These are phyloP conservation scores for Lepidothrix coronata DNA, from an alignment of 2,113 vertebrate species.

Conservation along the genomic window DNA sequence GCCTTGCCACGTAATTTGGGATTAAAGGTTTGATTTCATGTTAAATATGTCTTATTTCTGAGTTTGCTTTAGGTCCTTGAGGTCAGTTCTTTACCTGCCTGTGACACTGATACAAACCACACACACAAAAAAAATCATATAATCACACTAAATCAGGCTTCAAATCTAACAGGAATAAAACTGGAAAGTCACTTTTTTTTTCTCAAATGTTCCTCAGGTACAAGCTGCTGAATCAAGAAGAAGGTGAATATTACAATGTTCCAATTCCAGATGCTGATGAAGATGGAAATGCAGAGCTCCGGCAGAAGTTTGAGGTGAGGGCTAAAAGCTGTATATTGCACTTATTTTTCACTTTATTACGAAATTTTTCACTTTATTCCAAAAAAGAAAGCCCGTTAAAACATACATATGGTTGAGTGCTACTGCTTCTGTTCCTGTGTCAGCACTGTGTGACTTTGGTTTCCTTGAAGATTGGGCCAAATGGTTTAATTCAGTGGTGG, in stretches of 20 bases:
- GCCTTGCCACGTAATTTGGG: background rate
- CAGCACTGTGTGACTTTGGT: background rate
- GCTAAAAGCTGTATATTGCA: background rate
- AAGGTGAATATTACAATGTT: constrained; percentile 96
- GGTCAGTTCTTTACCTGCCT: background rate
- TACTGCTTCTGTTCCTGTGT: background rate
- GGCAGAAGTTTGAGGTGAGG: constrained; percentile 96
- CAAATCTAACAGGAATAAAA: background rate
- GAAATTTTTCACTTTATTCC: background rate
- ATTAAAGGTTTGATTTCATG: background rate
- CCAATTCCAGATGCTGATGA: constrained; percentile 93
- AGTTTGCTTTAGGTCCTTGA: background rate
- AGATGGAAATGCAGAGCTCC: constrained; percentile 87
- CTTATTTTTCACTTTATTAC: background rate
- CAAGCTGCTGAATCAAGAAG: constrained; percentile 93
- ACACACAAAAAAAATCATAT: background rate
- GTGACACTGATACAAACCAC: background rate
- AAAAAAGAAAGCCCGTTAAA: background rate
- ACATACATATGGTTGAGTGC: background rate
- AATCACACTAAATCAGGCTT: background rate
- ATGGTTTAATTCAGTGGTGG: background rate
- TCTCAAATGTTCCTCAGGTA: constrained; percentile 76
- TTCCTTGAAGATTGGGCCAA: background rate
- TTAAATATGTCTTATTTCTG: background rate
- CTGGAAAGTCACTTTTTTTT: background rate